Conservation (phyloP, 2,113 vertebrate species). For the Ctenodactylus gundi region DNA sequence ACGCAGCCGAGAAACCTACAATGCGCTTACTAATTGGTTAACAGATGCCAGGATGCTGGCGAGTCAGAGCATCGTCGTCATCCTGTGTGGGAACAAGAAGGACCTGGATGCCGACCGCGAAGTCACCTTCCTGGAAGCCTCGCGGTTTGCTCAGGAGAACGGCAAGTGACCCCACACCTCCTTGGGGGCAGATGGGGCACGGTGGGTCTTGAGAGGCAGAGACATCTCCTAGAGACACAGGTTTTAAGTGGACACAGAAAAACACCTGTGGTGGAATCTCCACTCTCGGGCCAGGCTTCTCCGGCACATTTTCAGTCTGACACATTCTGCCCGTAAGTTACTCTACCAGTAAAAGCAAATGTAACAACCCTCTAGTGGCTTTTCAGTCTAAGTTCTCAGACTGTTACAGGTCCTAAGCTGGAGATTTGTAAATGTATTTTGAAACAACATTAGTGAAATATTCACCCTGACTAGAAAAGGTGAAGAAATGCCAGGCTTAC, state of each 20-base stretch:
- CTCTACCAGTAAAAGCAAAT: background rate
- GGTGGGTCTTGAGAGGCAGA: too few species aligned
- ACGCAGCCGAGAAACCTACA: constrained; percentile 88
- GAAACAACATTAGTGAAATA: background rate
- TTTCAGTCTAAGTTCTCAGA: background rate
- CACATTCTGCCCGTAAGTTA: background rate
- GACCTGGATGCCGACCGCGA: constrained; percentile 87
- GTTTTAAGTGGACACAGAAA: too few species aligned
- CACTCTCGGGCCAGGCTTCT: background rate
- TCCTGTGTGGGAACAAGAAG: constrained; percentile 89
- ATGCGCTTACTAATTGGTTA: constrained; percentile 89
- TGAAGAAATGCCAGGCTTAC: background rate
- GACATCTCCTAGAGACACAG: too few species aligned
- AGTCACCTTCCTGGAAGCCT: constrained; percentile 88
- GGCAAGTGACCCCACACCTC: constrained; percentile 75
- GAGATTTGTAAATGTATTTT: background rate
- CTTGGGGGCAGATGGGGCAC: background rate
- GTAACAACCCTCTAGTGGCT: background rate
- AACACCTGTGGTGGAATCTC: background rate
- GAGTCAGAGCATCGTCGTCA: constrained; percentile 88
- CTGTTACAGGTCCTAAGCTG: background rate
- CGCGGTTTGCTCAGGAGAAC: constrained; percentile 88
- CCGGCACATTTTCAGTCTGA: background rate
- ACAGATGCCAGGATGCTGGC: constrained; percentile 89
- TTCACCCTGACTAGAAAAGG: background rate